phyloP scores from a whole-genome alignment of 2,113 vertebrate species.

The Ochotona princeps region DNA sequence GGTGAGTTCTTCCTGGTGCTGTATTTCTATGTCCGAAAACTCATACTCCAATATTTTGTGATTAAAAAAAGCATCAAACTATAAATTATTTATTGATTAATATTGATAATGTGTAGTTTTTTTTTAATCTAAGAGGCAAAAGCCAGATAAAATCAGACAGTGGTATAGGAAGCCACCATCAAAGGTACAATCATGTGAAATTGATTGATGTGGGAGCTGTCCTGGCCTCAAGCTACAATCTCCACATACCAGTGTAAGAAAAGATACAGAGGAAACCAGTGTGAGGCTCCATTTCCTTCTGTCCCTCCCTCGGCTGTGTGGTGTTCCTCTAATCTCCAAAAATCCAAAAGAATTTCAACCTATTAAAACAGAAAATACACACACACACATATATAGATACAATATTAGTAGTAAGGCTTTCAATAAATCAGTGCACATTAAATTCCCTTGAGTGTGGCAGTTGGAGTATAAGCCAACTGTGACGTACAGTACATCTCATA shows the following conservation, averaged over 20 bases:
- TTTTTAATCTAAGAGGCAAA: conserved; percentile 1
- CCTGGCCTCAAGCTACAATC: conserved; percentile 25
- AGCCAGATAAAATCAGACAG: conserved; percentile 5
- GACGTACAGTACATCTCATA: background rate
- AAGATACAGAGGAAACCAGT: background rate
- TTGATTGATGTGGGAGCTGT: background rate
- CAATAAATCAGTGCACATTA: background rate
- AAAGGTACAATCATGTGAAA: background rate
- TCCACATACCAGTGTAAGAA: background rate
- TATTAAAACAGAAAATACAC: background rate
- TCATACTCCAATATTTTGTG: background rate
- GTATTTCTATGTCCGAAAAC: background rate
- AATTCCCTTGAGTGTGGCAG: conserved; percentile 11
- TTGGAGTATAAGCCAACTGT: conserved; percentile 13
- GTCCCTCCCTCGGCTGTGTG: background rate
- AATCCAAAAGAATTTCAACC: background rate
- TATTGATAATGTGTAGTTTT: background rate
- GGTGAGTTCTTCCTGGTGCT: background rate
- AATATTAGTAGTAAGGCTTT: background rate
- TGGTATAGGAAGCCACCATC: background rate
- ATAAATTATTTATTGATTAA: background rate
- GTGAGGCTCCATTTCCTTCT: background rate
- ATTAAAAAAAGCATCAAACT: conserved; percentile 9
- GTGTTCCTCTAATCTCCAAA: background rate
- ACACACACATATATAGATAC: background rate